Evolutionary conservation across 2,113 vertebrate genomes (phyloP).

Genomic region (Larimichthys polyactis): DNA sequence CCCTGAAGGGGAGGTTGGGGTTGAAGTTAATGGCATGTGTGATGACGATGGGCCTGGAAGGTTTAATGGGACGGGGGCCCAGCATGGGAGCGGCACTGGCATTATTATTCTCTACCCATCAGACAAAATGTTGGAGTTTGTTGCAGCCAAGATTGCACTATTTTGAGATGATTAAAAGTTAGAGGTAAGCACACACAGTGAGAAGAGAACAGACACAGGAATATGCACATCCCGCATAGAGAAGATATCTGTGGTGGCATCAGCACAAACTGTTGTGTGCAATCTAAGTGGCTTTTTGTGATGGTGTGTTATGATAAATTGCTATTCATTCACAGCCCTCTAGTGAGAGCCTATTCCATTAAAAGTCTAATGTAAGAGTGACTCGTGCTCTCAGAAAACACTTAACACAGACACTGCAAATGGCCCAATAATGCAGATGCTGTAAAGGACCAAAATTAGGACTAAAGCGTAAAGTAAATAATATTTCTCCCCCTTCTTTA

Average conservation of each 20-base stretch:
- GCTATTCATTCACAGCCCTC: slow-evolving; percentile 63
- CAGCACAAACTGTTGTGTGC: slow-evolving; percentile 42
- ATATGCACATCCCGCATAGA: slow-evolving; percentile 41
- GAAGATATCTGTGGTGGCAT: slow-evolving; percentile 51
- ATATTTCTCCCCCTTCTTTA: slow-evolving; percentile 62
- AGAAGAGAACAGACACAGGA: slow-evolving; percentile 19
- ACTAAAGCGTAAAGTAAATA: slow-evolving; percentile 78
- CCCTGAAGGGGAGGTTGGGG: slow-evolving; percentile 4
- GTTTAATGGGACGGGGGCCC: slow-evolving; percentile 59
- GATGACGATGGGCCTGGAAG: slow-evolving; percentile 43
- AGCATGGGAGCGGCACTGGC: slow-evolving; percentile 26
- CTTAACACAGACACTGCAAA: slow-evolving; percentile 67
- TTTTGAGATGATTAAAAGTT: slow-evolving; percentile 55
- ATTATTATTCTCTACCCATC: slow-evolving; percentile 47
- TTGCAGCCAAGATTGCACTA: slow-evolving; percentile 36
- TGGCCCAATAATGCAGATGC: slow-evolving; percentile 40
- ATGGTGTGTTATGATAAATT: slow-evolving; percentile 70
- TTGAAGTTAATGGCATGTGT: slow-evolving; percentile 68
- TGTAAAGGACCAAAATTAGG: slow-evolving; percentile 56
- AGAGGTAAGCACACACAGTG: slow-evolving; percentile 17
- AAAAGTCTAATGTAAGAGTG: slow-evolving; percentile 65
- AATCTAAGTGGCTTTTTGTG: slow-evolving; percentile 55
- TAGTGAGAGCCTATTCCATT: slow-evolving; percentile 67
- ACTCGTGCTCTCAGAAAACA: slow-evolving; percentile 64
- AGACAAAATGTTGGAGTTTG: slow-evolving; percentile 57